Evolutionary conservation across 2,113 vertebrate genomes (phyloP), one percentile per base, ranked within the genome.

Genomic region (Peromyscus leucopus): DNA sequence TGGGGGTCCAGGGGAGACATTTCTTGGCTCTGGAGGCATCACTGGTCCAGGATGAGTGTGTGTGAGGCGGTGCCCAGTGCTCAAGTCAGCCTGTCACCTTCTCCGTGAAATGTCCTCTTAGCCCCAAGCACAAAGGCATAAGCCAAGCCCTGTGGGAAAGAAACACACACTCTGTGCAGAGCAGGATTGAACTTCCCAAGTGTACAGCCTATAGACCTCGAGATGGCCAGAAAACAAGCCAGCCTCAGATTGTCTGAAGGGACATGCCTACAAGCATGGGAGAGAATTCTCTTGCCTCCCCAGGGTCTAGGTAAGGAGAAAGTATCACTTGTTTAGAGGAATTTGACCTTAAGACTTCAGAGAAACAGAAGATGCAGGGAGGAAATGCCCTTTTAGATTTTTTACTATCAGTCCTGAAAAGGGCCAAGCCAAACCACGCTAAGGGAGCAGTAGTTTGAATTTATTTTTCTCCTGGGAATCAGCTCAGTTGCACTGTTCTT

Each of bases 311-410:
- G 67, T 90, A 61, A 95, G 72, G 4, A 75, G 89, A 84, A 80
- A 92, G 90, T 24, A 92, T 71, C 36, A 67, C 85, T 96, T 95
- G n/a, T 89, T 97, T 97, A 94, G 46, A 95, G 67, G 42, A 91
- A 94, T 91, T 82, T 95, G 91, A 96, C 96, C 92, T 96, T 88
- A 84, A 90, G 24, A 82, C 79, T 93, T 90, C 95, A 95, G 72
- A 89, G 86, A 90, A 95, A 95, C 95, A 85, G 89, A 93, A 93
- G 86, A 89, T 72, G 82, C 65, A 36, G 67, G 51, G 95, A 95
- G 67, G 42, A 97, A 97, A 79, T 90, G 63, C 8, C 63, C 92
- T 95, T 95, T 95, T 69, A 71, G 78, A 91, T 87, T 89, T 95
- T 71, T 94, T 90, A 96, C 92, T 75, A 79, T 90, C 85, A 21